Evolutionary conservation across 2,113 vertebrate genomes (phyloP).

Genomic region (Axis porcinus): DNA sequence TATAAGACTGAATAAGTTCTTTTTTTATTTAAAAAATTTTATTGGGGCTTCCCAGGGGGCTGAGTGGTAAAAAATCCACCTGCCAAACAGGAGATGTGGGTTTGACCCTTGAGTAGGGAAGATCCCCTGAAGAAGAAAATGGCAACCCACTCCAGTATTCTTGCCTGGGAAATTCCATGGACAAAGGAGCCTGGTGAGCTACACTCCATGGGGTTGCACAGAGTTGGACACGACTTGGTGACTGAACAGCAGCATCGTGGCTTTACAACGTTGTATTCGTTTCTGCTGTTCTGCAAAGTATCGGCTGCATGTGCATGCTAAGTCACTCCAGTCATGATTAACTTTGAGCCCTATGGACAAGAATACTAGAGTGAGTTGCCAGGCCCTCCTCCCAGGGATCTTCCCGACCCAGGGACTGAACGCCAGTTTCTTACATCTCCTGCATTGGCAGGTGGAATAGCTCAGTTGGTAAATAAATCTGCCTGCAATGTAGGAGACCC

Average conservation of each 20-base stretch:
- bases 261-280: background rate
- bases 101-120: background rate
- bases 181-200: background rate
- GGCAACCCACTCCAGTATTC: background rate
- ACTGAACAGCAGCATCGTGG: background rate
- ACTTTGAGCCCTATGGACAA: background rate
- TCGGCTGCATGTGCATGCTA: background rate
- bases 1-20: constrained; percentile 10
- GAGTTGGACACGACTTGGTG: background rate
- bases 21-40: background rate
- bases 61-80: background rate
- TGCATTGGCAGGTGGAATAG: background rate
- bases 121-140: background rate
- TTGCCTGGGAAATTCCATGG: background rate
- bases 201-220: background rate
- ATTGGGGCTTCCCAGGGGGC: background rate
- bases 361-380: background rate
- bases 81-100: background rate
- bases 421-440: background rate
- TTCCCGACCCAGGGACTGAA: background rate
- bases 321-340: background rate
- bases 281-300: background rate
- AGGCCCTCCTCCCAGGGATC: background rate
- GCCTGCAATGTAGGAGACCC: background rate
- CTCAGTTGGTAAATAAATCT: background rate